Conservation (phyloP, 2,888 invertebrate species). For the Ophion ventricosus region DNA sequence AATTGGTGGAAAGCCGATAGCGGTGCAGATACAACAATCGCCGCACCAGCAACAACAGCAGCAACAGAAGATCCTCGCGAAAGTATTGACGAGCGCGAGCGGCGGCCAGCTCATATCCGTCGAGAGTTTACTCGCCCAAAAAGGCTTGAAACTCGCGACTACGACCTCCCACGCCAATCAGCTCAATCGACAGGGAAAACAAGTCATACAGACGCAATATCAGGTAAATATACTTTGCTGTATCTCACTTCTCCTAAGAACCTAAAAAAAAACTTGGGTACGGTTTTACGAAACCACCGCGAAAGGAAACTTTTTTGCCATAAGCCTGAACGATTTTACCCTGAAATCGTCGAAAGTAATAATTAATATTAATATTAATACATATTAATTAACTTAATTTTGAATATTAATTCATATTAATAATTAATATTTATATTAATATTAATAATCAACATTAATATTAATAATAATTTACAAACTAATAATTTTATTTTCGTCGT, state of each 20-base stretch:
- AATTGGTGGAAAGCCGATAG: constrained; percentile 82
- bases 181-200: constrained; percentile 80
- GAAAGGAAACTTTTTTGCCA: no score
- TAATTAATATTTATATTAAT: no score
- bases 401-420: no score
- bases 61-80: constrained; percentile 86
- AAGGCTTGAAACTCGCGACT: constrained; percentile 80
- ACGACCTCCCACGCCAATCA: constrained; percentile 76
- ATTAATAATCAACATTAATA: no score
- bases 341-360: no score
- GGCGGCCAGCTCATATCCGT: constrained; percentile 86
- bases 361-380: no score
- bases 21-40: constrained; percentile 84
- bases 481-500: no score
- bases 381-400: no score
- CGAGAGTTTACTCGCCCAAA: constrained; percentile 85
- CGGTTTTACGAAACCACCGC: no score
- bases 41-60: constrained; percentile 83
- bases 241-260: not conserved
- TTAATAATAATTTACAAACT: no score
- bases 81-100: constrained; percentile 89
- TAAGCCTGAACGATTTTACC: no score
- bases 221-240: constrained; percentile 74
- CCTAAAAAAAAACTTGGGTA: no score
- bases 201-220: constrained; percentile 81